Evolutionary conservation across 2,888 invertebrate species (phyloP).

Genomic region (Coenonympha arcania): DNA sequence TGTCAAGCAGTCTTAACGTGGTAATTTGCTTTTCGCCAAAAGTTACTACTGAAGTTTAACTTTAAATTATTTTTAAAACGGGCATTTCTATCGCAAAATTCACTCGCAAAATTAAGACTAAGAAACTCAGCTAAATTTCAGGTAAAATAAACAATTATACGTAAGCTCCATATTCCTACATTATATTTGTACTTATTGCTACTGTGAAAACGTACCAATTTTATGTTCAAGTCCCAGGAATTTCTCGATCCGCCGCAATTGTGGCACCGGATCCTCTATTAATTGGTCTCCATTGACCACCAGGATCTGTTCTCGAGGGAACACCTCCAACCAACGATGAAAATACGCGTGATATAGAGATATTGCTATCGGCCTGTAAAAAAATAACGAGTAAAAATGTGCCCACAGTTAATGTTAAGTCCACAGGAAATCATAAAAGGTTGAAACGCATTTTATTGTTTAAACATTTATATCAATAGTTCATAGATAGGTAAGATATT

Average conservation of each 20-base stretch:
- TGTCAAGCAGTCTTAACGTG: conserved; percentile 18
- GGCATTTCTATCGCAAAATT: too few relatives aligned
- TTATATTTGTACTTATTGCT: background rate
- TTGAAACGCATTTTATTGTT: too few relatives aligned
- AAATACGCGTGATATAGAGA: conserved; percentile 94
- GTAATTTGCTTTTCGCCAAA: conserved; percentile 11
- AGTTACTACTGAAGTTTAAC: background rate
- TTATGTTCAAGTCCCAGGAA: conserved; percentile 84
- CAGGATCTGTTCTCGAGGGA: conserved; percentile 91
- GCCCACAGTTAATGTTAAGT: background rate
- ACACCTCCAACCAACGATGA: conserved; percentile 93
- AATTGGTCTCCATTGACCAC: conserved; percentile 95
- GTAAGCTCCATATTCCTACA: background rate
- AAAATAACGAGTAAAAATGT: background rate
- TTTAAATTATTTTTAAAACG: too few relatives aligned
- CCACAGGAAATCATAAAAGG: too few relatives aligned
- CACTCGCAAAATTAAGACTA: too few relatives aligned
- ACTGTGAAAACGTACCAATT: conserved; percentile 48
- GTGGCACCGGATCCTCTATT: conserved; percentile 91
- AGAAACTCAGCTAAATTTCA: background rate
- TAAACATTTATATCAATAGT: too few relatives aligned
- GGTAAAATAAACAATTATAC: background rate
- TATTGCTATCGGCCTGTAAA: conserved; percentile 81
- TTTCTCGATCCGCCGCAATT: conserved; percentile 87
- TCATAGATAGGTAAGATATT: too few relatives aligned